phyloP scores from a whole-genome alignment of 2,113 vertebrate species.

The Urocynchramus pylzowi region DNA sequence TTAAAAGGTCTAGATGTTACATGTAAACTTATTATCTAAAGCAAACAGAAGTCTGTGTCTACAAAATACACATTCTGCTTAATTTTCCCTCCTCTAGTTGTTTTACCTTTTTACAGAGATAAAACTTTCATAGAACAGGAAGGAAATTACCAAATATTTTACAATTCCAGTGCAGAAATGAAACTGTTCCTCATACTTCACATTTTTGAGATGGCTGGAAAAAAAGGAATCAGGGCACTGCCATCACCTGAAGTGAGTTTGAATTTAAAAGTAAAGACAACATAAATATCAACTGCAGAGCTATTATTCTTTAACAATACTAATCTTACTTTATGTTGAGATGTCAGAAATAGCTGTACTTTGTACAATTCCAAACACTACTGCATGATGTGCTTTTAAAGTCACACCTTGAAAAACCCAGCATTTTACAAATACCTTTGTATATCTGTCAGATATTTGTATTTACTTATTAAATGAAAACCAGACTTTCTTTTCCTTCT shows the following conservation, averaged over 20 bases:
- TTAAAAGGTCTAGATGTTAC: background rate
- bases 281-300: background rate
- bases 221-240: background rate
- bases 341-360: background rate
- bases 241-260: background rate
- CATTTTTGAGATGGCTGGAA: background rate
- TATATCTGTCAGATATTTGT: background rate
- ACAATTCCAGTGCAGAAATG: background rate
- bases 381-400: background rate
- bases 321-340: background rate
- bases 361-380: background rate
- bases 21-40: background rate
- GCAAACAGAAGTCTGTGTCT: background rate
- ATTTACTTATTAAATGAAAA: background rate
- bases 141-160: background rate
- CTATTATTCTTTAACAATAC: background rate
- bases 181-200: background rate
- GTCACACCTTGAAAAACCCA: background rate
- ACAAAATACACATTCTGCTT: background rate
- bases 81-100: background rate
- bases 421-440: background rate
- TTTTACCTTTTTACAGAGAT: background rate
- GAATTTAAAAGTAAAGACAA: background rate
- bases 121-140: background rate
- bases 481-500: background rate